phyloP scores from a whole-genome alignment of 2,888 invertebrate genomes.

The Drosophila paracracens region DNA sequence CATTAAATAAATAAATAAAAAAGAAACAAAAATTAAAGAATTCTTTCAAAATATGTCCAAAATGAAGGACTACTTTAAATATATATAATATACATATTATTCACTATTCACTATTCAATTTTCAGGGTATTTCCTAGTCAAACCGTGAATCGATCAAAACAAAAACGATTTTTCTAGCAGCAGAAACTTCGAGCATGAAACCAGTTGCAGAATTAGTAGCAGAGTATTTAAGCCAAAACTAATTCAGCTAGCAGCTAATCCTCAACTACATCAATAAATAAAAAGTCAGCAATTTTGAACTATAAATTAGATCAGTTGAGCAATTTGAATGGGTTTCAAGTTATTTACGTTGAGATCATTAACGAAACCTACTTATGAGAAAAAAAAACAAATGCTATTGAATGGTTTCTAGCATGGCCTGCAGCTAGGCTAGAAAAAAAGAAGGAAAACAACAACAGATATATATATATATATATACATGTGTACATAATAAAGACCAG shows the following conservation, averaged over 20 bases:
- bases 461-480: neutral
- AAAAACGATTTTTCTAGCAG: constrained; percentile 6
- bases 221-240: neutral
- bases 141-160: neutral
- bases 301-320: constrained; percentile 1
- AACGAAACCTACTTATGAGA: constrained; percentile 17
- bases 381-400: constrained; percentile 13
- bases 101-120: neutral
- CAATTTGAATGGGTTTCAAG: constrained; percentile 14
- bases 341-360: constrained; percentile 20
- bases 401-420: constrained; percentile 26
- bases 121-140: neutral
- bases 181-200: constrained; percentile 11
- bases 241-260: neutral
- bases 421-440: constrained; percentile 10
- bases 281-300: neutral
- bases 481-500: constrained; percentile 16
- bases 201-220: neutral
- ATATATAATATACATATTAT: too few species aligned
- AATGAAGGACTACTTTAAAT: neutral
- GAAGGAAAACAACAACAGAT: neutral
- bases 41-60: neutral
- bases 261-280: neutral
- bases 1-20: neutral
- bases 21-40: neutral